phyloP scores from a whole-genome alignment of 37 sponge, comb jelly and placozoan species.

The Chondrilla cf. caribensis region DNA sequence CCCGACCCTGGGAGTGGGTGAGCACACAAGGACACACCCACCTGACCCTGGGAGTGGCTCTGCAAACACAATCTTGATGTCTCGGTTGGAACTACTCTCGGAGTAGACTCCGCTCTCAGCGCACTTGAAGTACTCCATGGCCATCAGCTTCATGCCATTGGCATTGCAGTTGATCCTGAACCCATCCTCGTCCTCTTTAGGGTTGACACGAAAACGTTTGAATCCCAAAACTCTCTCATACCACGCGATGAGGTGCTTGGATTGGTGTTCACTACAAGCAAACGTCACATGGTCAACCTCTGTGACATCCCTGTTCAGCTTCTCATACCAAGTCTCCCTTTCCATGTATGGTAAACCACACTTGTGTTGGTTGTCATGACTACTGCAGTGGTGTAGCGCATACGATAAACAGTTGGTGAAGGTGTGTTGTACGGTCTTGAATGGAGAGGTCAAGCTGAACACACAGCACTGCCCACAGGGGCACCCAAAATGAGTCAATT shows the following conservation, averaged over 20 bases:
- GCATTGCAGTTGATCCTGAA: conserved; percentile 22
- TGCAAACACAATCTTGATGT: conserved; percentile 36
- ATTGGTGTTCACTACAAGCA: conserved; percentile 15
- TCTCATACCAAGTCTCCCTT: conserved; percentile 15
- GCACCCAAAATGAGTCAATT: not conserved
- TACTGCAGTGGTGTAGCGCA: not conserved
- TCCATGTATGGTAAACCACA: not conserved
- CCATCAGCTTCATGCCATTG: conserved; percentile 36
- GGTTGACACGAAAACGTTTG: not conserved
- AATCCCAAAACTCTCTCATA: conserved; percentile 32
- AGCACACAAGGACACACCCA: not conserved
- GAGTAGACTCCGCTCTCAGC: conserved; percentile 11
- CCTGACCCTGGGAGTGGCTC: conserved; percentile 42
- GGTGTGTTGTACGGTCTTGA: conserved; percentile 11
- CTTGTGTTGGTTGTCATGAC: not conserved
- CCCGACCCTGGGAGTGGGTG: too few relatives aligned
- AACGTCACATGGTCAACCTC: conserved; percentile 46
- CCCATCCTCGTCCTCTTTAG: conserved; percentile 23
- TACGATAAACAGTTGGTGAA: conserved; percentile 2
- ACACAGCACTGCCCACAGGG: not conserved
- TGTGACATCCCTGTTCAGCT: not conserved
- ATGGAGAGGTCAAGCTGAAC: not conserved
- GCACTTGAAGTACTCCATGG: conserved; percentile 43
- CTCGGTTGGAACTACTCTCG: not conserved
- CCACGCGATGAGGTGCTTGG: conserved; percentile 16